These are phyloP conservation scores for Lordiphosa clarofinis DNA, from an alignment of 1,140 invertebrate genomes.

Conservation along the genomic window DNA sequence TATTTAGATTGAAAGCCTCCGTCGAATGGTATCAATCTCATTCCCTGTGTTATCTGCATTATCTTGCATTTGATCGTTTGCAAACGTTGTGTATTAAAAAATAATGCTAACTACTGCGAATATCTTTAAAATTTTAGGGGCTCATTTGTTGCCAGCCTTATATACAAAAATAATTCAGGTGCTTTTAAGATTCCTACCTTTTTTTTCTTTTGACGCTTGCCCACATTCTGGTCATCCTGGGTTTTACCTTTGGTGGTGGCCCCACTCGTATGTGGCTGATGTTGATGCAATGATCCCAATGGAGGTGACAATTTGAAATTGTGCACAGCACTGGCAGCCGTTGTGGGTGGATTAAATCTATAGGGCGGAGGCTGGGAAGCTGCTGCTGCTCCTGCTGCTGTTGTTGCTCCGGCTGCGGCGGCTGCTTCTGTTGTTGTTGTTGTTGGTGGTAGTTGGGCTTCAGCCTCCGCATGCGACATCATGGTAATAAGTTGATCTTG, in stretches of 20 bases:
- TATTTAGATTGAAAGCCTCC: no score
- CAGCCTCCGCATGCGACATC: constrained; percentile 37
- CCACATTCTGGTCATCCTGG: constrained; percentile 66
- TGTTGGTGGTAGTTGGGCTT: constrained; percentile 10
- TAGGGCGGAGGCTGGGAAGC: constrained; percentile 1
- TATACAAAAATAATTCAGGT: no score
- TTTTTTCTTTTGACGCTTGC: constrained; percentile 70
- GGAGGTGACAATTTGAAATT: constrained; percentile 33
- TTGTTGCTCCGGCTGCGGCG: background rate
- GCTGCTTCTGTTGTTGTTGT: constrained; percentile 7
- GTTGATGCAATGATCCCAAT: constrained; percentile 14
- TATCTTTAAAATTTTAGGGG: no score
- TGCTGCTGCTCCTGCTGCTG: background rate
- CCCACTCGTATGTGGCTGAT: constrained; percentile 25
- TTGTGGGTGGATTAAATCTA: constrained; percentile 2
- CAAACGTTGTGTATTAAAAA: no score
- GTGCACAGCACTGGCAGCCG: constrained; percentile 10
- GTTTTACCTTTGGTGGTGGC: constrained; percentile 65
- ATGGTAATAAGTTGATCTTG: constrained; percentile 52
- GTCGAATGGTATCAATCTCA: no score
- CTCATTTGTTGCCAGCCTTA: no score
- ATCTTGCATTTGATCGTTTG: no score
- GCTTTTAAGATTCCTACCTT: constrained; percentile 20
- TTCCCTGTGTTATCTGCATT: no score
- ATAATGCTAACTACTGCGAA: no score